Evolutionary conservation across 2,113 vertebrate species (phyloP), one percentile per base, ranked within the genome.

Genomic region (Etheostoma cragini): DNA sequence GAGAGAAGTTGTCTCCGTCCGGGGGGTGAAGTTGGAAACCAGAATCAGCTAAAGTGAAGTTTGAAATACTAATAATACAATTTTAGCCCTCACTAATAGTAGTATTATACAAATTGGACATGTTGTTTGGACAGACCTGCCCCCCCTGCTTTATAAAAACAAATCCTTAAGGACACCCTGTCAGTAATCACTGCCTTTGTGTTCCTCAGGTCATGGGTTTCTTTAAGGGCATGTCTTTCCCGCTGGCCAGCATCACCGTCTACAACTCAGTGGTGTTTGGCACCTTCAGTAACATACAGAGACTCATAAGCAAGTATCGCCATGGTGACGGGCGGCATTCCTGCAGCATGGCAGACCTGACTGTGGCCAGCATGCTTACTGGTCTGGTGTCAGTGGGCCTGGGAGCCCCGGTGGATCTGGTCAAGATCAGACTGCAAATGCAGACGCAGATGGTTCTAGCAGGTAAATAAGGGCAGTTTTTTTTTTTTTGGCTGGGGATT

Each of bases 191-290:
- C 38, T 45, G 19, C 70, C 75, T 77, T 19, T 66, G 4, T 83
- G 21, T 49, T 42, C 38, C 22, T 60, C 88, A 99, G 98, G 93
- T 95, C 62, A 50, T 86, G 0, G 98, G 97, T 3, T 99, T 99
- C 94, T 99, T 99, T 93, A 99, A 98, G 89, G 98, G 98, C 79
- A 96, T 99, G 95, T 98, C 98, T n/a, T 99, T 99, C 90, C 98
- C 98, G 0, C 83, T 99, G 91, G 96, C 96, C 91, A 98, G 95
- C 91, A 93, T 97, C 1, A 96, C 97, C 0, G 52, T 98, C 71
- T 98, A 99, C 93, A 99, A 97, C 94, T 98, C 98, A 0, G 86
- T 97, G 76, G 97, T 98, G 35, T 98, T 99, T 0, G 98, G 98
- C 0, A 95, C 97, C 87, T 99, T 97, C 95, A 97, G 96, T 80